These are phyloP conservation scores for Octodonta nipae DNA, from an alignment of 2,888 invertebrate genomes.

Conservation along the genomic window DNA sequence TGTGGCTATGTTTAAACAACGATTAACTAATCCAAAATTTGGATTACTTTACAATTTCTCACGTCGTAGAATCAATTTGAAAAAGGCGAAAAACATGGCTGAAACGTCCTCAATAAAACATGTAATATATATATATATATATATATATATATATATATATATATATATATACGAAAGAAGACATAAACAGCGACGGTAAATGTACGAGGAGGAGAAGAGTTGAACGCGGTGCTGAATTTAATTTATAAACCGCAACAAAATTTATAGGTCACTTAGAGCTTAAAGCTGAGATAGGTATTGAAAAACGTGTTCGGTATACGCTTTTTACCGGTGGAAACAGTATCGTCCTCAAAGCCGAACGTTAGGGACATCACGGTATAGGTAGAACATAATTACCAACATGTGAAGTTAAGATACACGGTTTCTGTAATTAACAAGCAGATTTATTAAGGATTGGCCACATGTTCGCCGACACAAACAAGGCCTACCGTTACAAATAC, in stretches of 20 bases:
- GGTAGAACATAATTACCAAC: slow-evolving; percentile 26
- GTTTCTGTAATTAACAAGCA: slow-evolving; percentile 31
- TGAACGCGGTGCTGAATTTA: slow-evolving; percentile 20
- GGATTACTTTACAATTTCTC: no score
- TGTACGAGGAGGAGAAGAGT: slow-evolving; percentile 14
- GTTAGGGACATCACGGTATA: slow-evolving; percentile 17
- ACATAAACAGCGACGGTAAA: slow-evolving; percentile 9
- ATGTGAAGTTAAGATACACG: slow-evolving; percentile 25
- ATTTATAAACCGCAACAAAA: slow-evolving; percentile 27
- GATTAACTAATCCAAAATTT: no score
- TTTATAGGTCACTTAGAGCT: slow-evolving; percentile 29
- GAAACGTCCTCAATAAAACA: no score
- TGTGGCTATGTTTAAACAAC: no score
- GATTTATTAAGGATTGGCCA: slow-evolving; percentile 30
- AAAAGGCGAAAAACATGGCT: no score
- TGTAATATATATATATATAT: no score
- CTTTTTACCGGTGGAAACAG: slow-evolving; percentile 19
- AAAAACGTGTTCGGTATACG: slow-evolving; percentile 25
- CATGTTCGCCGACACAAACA: slow-evolving; percentile 25
- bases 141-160: no score
- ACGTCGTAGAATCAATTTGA: no score
- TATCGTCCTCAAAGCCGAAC: slow-evolving; percentile 19
- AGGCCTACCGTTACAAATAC: slow-evolving; percentile 30
- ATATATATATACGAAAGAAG: no score
- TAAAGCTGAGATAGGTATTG: slow-evolving; percentile 24